A percentile compares a stretch with the other conserved stretches of the same genome.
Evolutionary conservation across 2,113 vertebrate species (phyloP).

Genomic region (Mandrillus leucophaeus): DNA sequence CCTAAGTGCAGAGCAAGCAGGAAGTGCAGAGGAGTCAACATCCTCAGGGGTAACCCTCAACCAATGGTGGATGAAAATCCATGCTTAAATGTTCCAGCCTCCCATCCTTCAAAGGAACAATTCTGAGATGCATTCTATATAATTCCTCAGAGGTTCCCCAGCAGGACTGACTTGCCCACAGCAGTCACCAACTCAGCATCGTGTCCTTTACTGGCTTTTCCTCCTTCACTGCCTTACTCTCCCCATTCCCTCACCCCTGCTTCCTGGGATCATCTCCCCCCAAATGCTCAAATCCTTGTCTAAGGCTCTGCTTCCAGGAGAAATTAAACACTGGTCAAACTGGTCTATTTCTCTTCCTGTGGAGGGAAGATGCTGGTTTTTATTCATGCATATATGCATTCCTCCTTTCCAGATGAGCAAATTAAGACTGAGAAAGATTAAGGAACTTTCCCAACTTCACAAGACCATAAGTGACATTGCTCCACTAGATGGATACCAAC

Average conservation of each 20-base stretch:
- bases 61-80: neutral
- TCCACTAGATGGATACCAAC: neutral
- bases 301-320: neutral
- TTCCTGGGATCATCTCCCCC: neutral
- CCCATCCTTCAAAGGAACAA: neutral
- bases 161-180: neutral
- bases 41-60: neutral
- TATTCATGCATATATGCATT: neutral
- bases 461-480: neutral
- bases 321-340: conserved; percentile 39
- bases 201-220: neutral
- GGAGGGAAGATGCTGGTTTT: neutral
- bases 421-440: neutral
- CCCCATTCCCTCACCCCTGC: neutral
- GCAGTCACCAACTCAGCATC: neutral
- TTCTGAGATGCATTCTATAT: neutral
- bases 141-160: neutral
- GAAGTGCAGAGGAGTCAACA: neutral
- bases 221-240: neutral
- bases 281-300: neutral
- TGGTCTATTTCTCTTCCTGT: neutral
- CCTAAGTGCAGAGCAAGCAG: neutral
- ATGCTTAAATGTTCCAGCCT: neutral
- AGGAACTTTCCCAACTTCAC: neutral
- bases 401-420: neutral